Evolutionary conservation across 2,113 vertebrate genomes (phyloP), one percentile per base, ranked within the genome.

Genomic region (Cheirogaleus medius): DNA sequence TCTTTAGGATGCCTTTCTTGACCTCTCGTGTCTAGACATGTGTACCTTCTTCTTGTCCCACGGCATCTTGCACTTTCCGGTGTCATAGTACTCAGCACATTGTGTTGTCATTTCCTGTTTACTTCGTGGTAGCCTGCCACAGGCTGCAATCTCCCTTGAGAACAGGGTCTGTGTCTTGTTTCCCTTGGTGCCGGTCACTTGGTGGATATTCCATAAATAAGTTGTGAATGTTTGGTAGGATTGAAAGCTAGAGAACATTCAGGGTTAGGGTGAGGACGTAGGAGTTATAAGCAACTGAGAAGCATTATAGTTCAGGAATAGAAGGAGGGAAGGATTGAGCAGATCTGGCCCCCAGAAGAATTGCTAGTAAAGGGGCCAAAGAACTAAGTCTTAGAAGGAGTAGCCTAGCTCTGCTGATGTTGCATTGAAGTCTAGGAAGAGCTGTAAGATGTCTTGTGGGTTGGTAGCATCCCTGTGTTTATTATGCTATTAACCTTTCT

Each of bases 91-190:
- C 54, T 71, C 29, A 92, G 77, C 54, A 68, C 74, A 21, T 11
- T 94, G 88, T 78, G 42, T 82, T 56, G 60, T 97, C 77, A 94
- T 94, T 97, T 98, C 95, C 95, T 97, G 93, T 98, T 98, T 94
- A 95, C 91, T 98, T 82, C 58, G 27, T 69, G 1, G 21, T 69
- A 63, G 47, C 54, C 82, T 34, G 83, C 49, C 47, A 49, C 56
- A 68, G 92, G 12, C 81, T 86, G 20, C 25, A 5, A 0, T 96
- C n/a, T 93, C 82, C 56, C 71, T 91, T 94, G 80, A 94, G 49
- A 97, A 20, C 49, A 87, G 60, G 44, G 47, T 0, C 69, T 87
- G 56, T 86, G 44, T 90, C 47, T 91, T 95, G 15, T 76, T 95
- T 47, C 54, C 13, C 32, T 7, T 18, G 29, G n/a, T 77, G 58